Percentiles rank a stretch among this genome's conserved stretches.
phyloP scores from a whole-genome alignment of 30 jellyfish, hydroid and myxozoan species.

The Cassiopea xamachana region DNA sequence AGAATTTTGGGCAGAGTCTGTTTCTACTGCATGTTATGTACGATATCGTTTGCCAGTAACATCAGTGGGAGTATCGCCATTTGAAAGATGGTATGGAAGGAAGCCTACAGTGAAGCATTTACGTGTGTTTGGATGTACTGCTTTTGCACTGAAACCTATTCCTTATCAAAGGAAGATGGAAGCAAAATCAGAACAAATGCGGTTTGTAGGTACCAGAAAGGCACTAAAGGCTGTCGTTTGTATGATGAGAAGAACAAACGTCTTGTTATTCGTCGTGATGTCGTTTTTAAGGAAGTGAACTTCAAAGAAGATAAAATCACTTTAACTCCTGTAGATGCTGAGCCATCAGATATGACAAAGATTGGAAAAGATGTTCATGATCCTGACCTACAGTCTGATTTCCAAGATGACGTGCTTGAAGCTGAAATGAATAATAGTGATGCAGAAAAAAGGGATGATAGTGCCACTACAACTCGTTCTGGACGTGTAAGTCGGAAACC shows the following conservation, averaged over 20 bases:
- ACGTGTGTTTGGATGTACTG: slow-evolving; percentile 47
- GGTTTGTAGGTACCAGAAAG: slow-evolving; percentile 47
- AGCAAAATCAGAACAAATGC: slow-evolving; percentile 36
- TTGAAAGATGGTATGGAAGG: slow-evolving; percentile 54
- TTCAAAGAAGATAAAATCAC: not conserved
- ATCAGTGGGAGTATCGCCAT: slow-evolving; percentile 17
- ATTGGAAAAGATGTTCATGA: not conserved
- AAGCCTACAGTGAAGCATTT: not conserved
- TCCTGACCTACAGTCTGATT: not conserved
- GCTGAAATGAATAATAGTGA: not conserved
- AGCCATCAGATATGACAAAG: slow-evolving; percentile 20
- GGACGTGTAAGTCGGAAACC: not conserved
- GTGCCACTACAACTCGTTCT: not conserved
- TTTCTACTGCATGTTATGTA: slow-evolving; percentile 40
- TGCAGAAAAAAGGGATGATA: not conserved
- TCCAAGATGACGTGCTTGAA: not conserved
- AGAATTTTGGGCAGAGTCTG: slow-evolving; percentile 34
- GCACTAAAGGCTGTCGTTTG: slow-evolving; percentile 48
- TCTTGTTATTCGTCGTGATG: slow-evolving; percentile 51
- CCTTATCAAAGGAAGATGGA: slow-evolving; percentile 22
- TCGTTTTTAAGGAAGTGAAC: slow-evolving; percentile 28
- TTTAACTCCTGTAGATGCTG: slow-evolving; percentile 26
- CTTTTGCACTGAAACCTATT: slow-evolving; percentile 9
- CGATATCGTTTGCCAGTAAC: slow-evolving; percentile 5
- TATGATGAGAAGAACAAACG: slow-evolving; percentile 9